Conservation (phyloP, 2,113 vertebrate species). For the Nettapus auritus region DNA sequence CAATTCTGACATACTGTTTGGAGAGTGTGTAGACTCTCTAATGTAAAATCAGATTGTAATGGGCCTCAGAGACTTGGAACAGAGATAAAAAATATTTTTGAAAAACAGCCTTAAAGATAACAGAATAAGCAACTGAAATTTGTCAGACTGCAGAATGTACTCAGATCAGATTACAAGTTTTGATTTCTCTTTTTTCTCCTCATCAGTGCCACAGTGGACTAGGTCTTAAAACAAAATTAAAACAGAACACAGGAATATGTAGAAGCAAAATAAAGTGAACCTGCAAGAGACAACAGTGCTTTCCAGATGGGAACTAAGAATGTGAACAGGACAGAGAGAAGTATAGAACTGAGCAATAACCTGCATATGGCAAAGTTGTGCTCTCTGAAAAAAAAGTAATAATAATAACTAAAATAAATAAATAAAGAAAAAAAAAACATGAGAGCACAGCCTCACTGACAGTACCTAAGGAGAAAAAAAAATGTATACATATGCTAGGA, state of each 20-base stretch:
- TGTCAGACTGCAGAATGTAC: not conserved
- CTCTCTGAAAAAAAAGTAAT: not conserved
- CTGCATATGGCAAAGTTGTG: not conserved
- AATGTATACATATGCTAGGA: not conserved
- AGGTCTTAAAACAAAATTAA: not conserved
- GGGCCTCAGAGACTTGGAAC: not conserved
- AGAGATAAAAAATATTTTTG: conserved; percentile 5
- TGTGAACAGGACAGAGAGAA: not conserved
- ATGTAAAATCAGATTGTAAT: conserved; percentile 4
- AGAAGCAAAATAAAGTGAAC: not conserved
- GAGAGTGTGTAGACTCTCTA: not conserved
- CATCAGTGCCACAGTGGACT: accelerated
- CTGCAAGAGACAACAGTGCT: not conserved
- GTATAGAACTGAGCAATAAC: not conserved
- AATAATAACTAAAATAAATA: not conserved
- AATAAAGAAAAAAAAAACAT: not conserved
- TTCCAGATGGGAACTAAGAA: not conserved
- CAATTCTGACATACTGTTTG: not conserved
- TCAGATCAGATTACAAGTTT: conserved; percentile 8
- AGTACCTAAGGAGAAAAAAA: not conserved
- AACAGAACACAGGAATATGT: not conserved
- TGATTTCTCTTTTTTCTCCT: not conserved
- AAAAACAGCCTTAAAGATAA: conserved; percentile 11
- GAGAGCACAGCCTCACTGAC: not conserved
- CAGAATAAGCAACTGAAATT: conserved; percentile 22